Conservation (phyloP, 2,888 invertebrate species). For the Dynastes grantii region DNA sequence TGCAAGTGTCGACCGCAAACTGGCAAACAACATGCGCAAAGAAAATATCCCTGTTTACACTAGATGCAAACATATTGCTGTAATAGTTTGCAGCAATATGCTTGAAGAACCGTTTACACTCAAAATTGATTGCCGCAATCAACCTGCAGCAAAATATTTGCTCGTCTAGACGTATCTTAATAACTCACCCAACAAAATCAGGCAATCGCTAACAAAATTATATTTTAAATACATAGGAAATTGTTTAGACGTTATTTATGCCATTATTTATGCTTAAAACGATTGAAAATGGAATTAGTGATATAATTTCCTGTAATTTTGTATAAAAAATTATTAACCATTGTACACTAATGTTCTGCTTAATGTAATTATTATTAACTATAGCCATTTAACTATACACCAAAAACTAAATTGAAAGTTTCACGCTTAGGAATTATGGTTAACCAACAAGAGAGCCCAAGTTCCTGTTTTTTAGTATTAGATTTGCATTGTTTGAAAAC, state of each 20-base stretch:
- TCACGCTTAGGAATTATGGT: background rate
- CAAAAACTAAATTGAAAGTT: background rate
- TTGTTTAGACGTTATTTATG: background rate
- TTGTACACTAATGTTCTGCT: too few relatives aligned
- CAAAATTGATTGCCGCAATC: too few relatives aligned
- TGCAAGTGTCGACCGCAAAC: too few relatives aligned
- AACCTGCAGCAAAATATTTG: background rate
- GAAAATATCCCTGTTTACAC: too few relatives aligned
- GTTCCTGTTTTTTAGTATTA: constrained; percentile 1
- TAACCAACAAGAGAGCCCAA: background rate
- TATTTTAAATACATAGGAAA: too few relatives aligned
- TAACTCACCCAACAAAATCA: background rate
- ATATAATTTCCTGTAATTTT: constrained; percentile 15
- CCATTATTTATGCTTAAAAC: background rate
- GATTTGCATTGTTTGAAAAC: background rate
- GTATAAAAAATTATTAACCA: background rate
- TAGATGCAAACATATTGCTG: too few relatives aligned
- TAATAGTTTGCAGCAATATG: too few relatives aligned
- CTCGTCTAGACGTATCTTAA: too few relatives aligned
- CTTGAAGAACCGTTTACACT: too few relatives aligned
- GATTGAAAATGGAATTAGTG: background rate
- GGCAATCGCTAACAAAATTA: too few relatives aligned
- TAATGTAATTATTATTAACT: too few relatives aligned
- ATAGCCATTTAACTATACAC: background rate
- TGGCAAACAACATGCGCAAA: too few relatives aligned